A percentile compares a stretch with the other conserved stretches of the same genome.
Conservation (phyloP, 2,113 vertebrate genomes). For the Nothocercus julius region DNA sequence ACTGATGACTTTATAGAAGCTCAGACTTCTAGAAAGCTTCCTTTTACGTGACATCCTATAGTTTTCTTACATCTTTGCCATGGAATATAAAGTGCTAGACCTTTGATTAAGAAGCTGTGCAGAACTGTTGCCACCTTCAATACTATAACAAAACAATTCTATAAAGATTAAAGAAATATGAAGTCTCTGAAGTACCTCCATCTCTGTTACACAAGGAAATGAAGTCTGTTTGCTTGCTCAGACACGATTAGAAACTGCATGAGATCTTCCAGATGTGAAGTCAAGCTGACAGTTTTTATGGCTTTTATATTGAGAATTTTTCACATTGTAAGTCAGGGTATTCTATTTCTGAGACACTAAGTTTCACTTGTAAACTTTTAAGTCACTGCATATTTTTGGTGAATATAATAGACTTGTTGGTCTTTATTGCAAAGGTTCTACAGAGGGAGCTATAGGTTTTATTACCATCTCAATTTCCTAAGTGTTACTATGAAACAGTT, state of each 20-base stretch:
- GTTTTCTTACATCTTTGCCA: neutral
- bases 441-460: neutral
- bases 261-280: neutral
- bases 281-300: neutral
- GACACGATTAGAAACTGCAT: neutral
- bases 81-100: neutral
- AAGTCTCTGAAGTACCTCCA: neutral
- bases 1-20: neutral
- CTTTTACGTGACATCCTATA: neutral
- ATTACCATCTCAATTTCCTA: neutral
- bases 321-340: neutral
- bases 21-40: neutral
- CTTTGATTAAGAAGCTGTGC: neutral
- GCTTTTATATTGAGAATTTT: neutral
- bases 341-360: neutral
- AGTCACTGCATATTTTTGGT: neutral
- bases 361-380: neutral
- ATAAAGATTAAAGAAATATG: neutral
- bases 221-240: neutral
- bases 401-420: fast-evolving
- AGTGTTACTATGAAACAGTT: neutral
- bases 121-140: neutral
- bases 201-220: neutral
- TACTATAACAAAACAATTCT: neutral
- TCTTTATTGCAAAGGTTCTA: neutral